A percentile compares a stretch with the other conserved stretches of the same genome.
Conservation (phyloP, 2,113 vertebrate genomes). For the Galbula dea region DNA sequence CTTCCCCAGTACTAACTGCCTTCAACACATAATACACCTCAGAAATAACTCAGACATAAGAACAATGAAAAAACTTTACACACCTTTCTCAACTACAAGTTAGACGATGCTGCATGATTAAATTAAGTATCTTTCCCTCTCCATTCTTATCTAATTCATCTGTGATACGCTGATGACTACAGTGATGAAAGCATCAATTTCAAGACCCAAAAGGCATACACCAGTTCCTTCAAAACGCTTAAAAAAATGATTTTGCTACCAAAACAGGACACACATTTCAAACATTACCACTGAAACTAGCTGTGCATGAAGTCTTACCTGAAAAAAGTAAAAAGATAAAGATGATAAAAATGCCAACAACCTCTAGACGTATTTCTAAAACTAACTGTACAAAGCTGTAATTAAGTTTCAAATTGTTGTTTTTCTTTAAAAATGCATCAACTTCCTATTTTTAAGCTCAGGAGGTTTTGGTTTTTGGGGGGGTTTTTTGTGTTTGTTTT, state of each 20-base stretch:
- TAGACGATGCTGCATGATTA: not conserved
- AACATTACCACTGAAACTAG: not conserved
- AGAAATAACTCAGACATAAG: not conserved
- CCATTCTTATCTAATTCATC: not conserved
- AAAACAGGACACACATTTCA: not conserved
- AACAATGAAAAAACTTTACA: not conserved
- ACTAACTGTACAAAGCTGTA: not conserved
- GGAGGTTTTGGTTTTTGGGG: not conserved
- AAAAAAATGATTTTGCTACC: not conserved
- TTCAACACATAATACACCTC: not conserved
- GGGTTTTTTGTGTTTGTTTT: too few relatives aligned
- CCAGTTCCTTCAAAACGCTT: not conserved
- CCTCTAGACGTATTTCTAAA: not conserved
- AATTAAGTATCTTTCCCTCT: not conserved
- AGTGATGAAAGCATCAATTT: not conserved
- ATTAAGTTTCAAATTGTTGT: not conserved
- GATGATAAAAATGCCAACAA: not conserved
- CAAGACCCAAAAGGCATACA: not conserved
- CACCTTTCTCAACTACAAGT: not conserved
- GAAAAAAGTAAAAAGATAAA: not conserved
- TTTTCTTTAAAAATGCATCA: not conserved
- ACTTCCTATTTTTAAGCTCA: not conserved
- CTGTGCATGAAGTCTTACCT: not conserved
- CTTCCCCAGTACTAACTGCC: not conserved
- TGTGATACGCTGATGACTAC: not conserved